phyloP scores from a whole-genome alignment of 2,888 invertebrate species.

The Perithous albicinctus region DNA sequence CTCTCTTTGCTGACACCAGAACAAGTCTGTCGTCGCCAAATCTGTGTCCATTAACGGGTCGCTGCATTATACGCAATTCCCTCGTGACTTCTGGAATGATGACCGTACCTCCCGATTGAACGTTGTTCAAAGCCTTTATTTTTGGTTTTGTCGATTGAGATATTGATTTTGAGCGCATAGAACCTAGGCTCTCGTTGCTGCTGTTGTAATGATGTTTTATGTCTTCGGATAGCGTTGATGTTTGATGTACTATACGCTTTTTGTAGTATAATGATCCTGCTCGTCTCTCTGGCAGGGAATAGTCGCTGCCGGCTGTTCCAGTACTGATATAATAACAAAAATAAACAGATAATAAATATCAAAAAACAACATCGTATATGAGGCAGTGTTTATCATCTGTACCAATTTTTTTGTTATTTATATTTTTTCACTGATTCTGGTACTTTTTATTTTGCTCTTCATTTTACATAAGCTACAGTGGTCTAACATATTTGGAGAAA shows the following conservation, averaged over 20 bases:
- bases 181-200: slow-evolving; percentile 93
- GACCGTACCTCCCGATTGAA: slow-evolving; percentile 85
- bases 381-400: too few species aligned
- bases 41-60: slow-evolving; percentile 88
- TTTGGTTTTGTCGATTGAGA: slow-evolving; percentile 87
- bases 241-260: slow-evolving; percentile 83
- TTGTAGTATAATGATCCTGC: slow-evolving; percentile 84
- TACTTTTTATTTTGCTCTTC: too few species aligned
- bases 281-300: slow-evolving; percentile 85
- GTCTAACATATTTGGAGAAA: too few species aligned
- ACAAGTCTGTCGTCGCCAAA: slow-evolving; percentile 93
- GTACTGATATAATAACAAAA: too few species aligned
- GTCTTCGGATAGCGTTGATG: slow-evolving; percentile 85
- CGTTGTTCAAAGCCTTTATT: slow-evolving; percentile 86
- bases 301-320: slow-evolving; percentile 86
- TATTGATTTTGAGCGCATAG: slow-evolving; percentile 86
- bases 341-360: slow-evolving; percentile 17
- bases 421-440: too few species aligned
- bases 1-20: slow-evolving; percentile 91
- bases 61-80: slow-evolving; percentile 85
- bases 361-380: slow-evolving; percentile 20
- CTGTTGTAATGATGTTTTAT: slow-evolving; percentile 89
- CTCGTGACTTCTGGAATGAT: slow-evolving; percentile 83
- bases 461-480: too few species aligned
- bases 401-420: too few species aligned